Evolutionary conservation across 2,797 vertebrate species (phyloP).

Genomic region (Rachycentron canadum): DNA sequence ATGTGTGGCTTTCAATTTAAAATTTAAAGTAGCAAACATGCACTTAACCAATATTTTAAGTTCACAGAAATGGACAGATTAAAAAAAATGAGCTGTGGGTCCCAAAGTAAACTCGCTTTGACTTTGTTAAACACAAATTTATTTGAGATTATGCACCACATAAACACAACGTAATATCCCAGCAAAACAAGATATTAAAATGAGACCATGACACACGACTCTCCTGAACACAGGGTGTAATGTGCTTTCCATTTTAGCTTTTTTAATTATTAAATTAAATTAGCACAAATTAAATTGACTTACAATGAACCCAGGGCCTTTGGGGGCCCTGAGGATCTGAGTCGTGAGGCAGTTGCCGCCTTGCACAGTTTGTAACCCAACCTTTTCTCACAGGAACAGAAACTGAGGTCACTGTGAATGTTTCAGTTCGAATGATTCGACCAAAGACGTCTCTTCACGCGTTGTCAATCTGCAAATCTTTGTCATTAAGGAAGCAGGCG

Average conservation of each 20-base stretch:
- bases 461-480: too few species aligned
- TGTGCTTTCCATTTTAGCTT: neutral
- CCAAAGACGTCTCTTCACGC: too few species aligned
- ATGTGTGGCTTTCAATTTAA: neutral
- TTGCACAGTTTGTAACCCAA: too few species aligned
- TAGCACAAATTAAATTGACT: slow-evolving; percentile 9
- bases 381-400: too few species aligned
- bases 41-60: neutral
- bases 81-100: neutral
- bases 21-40: neutral
- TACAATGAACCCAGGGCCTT: neutral
- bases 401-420: too few species aligned
- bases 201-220: neutral
- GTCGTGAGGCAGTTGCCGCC: too few species aligned
- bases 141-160: too few species aligned
- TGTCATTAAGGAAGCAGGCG: too few species aligned
- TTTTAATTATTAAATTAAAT: slow-evolving; percentile 34
- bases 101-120: neutral
- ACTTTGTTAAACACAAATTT: neutral
- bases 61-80: neutral
- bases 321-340: neutral
- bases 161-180: neutral
- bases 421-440: too few species aligned
- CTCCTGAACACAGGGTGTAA: neutral
- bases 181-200: neutral